These are phyloP conservation scores for Octopus bimaculoides DNA, from an alignment of 1,140 invertebrate genomes.

Conservation along the genomic window DNA sequence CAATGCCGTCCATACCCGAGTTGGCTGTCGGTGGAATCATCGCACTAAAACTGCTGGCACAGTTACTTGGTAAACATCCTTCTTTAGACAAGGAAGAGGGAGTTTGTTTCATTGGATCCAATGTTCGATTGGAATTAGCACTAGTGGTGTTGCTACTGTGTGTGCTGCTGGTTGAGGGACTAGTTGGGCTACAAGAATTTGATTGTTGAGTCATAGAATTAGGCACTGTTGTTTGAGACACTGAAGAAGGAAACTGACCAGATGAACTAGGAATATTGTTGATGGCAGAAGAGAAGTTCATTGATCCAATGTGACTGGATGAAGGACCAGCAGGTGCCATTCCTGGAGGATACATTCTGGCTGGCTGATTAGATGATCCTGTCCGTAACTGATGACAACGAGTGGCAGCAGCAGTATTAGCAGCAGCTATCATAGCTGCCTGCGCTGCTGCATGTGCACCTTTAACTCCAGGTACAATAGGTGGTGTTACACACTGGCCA, in stretches of 20 bases:
- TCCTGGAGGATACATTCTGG: conserved; percentile 20
- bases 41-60: background rate
- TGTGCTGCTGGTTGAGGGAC: background rate
- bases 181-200: conserved; percentile 3
- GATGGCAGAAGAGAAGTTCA: conserved; percentile 27
- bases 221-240: conserved; percentile 36
- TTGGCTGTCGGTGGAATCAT: background rate
- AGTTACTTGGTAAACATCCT: background rate
- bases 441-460: conserved; percentile 57
- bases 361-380: conserved; percentile 17
- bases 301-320: background rate
- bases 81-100: background rate
- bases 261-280: conserved; percentile 39
- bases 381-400: conserved; percentile 16
- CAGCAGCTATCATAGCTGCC: conserved; percentile 55
- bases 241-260: conserved; percentile 36
- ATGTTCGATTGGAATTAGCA: conserved; percentile 10
- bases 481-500: conserved; percentile 10
- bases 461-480: conserved; percentile 37
- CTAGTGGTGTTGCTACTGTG: conserved; percentile 1
- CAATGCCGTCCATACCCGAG: conserved; percentile 1
- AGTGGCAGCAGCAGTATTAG: conserved; percentile 39
- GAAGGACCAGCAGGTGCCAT: conserved; percentile 18
- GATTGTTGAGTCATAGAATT: conserved; percentile 23
- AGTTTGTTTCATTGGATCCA: conserved; percentile 7